Conservation (phyloP, 1,140 invertebrate species). For the Lepidurus arcticus region DNA sequence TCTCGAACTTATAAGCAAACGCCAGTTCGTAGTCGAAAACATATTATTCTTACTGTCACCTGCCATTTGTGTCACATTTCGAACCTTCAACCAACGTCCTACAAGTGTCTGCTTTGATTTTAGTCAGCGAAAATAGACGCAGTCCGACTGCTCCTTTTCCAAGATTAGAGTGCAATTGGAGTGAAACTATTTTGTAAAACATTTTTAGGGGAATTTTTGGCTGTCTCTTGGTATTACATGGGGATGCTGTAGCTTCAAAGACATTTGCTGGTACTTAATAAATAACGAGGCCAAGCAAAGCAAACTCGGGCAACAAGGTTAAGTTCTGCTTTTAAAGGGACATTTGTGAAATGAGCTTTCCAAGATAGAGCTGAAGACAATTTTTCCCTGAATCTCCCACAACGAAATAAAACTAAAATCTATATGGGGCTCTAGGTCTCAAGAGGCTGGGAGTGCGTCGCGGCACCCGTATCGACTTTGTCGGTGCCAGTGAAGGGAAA, state of each 20-base stretch:
- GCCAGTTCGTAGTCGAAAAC: background rate
- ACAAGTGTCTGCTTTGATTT: background rate
- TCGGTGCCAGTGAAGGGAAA: background rate
- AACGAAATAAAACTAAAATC: constrained; percentile 5
- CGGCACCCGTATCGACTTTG: constrained; percentile 17
- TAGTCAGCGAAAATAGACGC: background rate
- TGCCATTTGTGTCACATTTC: background rate
- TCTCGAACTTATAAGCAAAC: background rate
- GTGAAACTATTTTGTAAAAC: background rate
- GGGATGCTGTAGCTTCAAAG: background rate
- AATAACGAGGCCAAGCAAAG: background rate
- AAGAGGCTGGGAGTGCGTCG: constrained; percentile 5
- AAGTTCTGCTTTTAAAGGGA: background rate
- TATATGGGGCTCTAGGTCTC: constrained; percentile 5
- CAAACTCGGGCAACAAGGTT: constrained; percentile 6
- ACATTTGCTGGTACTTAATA: background rate
- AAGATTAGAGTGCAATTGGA: background rate
- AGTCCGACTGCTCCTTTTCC: background rate
- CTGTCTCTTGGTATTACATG: background rate
- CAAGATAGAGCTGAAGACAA: background rate
- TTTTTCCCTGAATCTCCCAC: background rate
- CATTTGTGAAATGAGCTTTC: background rate
- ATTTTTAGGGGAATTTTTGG: too few relatives aligned
- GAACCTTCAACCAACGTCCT: background rate
- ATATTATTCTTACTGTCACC: background rate